phyloP scores from a whole-genome alignment of 2,113 vertebrate species.

The Helogale parvula region DNA sequence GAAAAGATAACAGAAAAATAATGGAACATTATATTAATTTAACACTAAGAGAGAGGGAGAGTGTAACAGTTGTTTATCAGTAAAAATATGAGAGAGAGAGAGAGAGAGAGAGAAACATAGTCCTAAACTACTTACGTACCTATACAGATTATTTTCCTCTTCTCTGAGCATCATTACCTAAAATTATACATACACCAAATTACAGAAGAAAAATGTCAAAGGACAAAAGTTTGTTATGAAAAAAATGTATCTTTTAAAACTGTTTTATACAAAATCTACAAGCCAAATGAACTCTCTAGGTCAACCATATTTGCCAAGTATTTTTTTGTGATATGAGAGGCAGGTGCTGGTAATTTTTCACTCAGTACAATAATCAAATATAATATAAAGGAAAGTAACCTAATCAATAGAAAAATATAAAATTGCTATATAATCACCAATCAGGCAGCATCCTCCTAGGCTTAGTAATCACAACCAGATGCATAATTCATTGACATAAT shows the following conservation, averaged over 20 bases:
- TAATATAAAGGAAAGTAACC: constrained; percentile 69
- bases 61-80: neutral
- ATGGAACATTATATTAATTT: neutral
- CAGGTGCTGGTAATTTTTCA: constrained; percentile 72
- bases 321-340: neutral
- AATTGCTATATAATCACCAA: constrained; percentile 63
- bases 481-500: constrained; percentile 72
- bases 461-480: constrained; percentile 72
- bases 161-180: neutral
- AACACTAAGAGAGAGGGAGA: neutral
- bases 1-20: neutral
- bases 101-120: neutral
- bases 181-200: neutral
- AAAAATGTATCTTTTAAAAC: neutral
- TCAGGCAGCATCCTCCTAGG: constrained; percentile 54
- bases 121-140: neutral
- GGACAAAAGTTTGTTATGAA: neutral
- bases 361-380: constrained; percentile 55
- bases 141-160: neutral
- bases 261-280: neutral
- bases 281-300: neutral
- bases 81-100: neutral
- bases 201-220: neutral
- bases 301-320: constrained; percentile 44
- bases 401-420: constrained; percentile 71